Percentiles rank a stretch among this genome's conserved stretches.
Evolutionary conservation across 2,797 vertebrate species (phyloP).

Genomic region (Manis javanica): DNA sequence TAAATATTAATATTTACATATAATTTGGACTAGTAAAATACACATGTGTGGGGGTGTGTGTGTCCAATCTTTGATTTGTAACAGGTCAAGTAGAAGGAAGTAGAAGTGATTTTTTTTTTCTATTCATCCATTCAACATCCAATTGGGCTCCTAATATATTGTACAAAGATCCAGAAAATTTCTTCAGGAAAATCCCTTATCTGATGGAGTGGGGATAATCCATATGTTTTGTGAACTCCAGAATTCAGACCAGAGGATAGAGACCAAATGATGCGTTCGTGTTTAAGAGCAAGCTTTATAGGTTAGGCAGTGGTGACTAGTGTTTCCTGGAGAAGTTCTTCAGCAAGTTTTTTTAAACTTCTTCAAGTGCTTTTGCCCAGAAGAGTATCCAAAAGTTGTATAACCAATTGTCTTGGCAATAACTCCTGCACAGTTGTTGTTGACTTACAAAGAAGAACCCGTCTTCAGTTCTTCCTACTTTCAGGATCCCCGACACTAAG

Average conservation of each 20-base stretch:
- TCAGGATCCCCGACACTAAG: constrained; percentile 45
- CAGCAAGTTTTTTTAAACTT: constrained; percentile 37
- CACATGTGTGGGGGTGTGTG: neutral
- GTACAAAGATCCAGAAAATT: neutral
- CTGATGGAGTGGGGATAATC: neutral
- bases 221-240: constrained; percentile 29
- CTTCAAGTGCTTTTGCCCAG: neutral
- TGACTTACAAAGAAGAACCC: constrained; percentile 22
- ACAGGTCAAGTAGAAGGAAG: constrained; percentile 43
- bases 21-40: constrained; percentile 30
- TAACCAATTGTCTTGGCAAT: constrained; percentile 48
- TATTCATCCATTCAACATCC: neutral
- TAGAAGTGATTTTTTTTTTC: constrained; percentile 20
- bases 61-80: constrained; percentile 45
- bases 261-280: neutral
- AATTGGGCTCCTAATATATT: neutral
- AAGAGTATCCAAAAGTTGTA: neutral
- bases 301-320: neutral
- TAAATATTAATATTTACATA: neutral
- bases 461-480: constrained; percentile 34
- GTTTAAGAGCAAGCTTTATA: neutral
- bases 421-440: neutral
- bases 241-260: neutral
- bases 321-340: constrained; percentile 28
- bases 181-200: constrained; percentile 24